Evolutionary conservation across 2,888 invertebrate genomes (phyloP).

Genomic region (Pseudeuparius sepicola): DNA sequence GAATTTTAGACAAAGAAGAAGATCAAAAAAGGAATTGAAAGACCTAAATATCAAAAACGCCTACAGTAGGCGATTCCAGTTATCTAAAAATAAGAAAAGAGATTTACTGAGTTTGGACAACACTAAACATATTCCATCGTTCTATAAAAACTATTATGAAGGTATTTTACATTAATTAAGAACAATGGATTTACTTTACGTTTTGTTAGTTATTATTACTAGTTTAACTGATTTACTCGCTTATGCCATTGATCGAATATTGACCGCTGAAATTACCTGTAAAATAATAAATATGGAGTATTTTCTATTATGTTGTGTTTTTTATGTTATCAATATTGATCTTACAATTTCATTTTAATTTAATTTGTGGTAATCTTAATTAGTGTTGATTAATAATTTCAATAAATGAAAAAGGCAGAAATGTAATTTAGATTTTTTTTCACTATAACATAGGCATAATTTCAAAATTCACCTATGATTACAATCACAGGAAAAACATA

Average conservation of each 20-base stretch:
- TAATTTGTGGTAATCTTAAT: background rate
- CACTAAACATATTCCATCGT: slow-evolving; percentile 13
- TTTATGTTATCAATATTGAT: slow-evolving; percentile 1
- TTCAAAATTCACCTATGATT: slow-evolving; percentile 3
- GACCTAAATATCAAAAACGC: slow-evolving; percentile 7
- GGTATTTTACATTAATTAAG: slow-evolving; percentile 3
- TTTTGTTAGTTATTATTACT: background rate
- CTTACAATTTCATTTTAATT: no score
- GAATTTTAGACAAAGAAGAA: slow-evolving; percentile 13
- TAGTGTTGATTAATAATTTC: background rate
- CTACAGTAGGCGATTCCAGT: slow-evolving; percentile 4
- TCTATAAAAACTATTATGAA: slow-evolving; percentile 13
- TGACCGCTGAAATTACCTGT: slow-evolving; percentile 1
- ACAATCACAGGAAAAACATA: slow-evolving; percentile 1
- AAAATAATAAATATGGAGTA: background rate
- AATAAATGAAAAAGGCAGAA: slow-evolving; percentile 3
- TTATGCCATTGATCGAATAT: slow-evolving; percentile 2
- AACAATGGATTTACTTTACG: slow-evolving; percentile 1
- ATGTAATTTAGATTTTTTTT: slow-evolving; percentile 3
- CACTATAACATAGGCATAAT: slow-evolving; percentile 3
- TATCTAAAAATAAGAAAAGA: slow-evolving; percentile 14
- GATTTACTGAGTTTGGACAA: slow-evolving; percentile 9
- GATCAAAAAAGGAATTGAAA: slow-evolving; percentile 4
- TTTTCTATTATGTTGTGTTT: slow-evolving; percentile 4
- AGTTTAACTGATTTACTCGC: slow-evolving; percentile 2